phyloP scores from a whole-genome alignment of 2,888 invertebrate genomes.

The Drosophila crucigera region DNA sequence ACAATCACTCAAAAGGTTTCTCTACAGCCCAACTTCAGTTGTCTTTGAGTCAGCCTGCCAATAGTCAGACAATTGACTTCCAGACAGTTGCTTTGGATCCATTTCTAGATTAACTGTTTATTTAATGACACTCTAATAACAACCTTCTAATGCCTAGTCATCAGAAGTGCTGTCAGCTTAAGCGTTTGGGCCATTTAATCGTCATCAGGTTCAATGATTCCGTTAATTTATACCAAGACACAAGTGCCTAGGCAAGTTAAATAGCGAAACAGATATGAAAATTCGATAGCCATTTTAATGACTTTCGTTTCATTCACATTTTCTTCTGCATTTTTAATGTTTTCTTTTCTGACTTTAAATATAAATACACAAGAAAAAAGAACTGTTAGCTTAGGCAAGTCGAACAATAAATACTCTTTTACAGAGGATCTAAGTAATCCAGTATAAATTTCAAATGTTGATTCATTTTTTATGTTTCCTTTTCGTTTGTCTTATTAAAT shows the following conservation, averaged over 20 bases:
- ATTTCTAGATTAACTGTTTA: constrained; percentile 39
- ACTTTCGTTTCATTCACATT: constrained; percentile 31
- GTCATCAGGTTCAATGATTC: constrained; percentile 47
- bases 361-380: neutral
- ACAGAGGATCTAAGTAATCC: neutral
- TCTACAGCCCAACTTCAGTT: neutral
- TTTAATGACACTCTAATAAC: constrained; percentile 44
- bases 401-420: neutral
- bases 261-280: constrained; percentile 14
- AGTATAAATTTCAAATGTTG: neutral
- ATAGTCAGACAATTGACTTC: constrained; percentile 44
- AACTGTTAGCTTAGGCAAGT: neutral
- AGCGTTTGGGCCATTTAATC: constrained; percentile 38
- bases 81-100: neutral
- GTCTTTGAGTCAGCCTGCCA: neutral
- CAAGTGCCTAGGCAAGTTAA: constrained; percentile 6
- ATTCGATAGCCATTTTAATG: constrained; percentile 34
- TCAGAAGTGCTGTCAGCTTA: constrained; percentile 16
- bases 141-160: constrained; percentile 44
- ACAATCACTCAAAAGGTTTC: constrained; percentile 52
- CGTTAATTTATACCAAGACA: constrained; percentile 52
- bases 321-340: constrained; percentile 29
- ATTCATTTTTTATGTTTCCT: neutral
- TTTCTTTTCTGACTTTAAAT: neutral
- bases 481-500: neutral